These are phyloP conservation scores for Siderastrea radians DNA, from an alignment of 92 coral and sea anemone genomes.

Conservation along the genomic window DNA sequence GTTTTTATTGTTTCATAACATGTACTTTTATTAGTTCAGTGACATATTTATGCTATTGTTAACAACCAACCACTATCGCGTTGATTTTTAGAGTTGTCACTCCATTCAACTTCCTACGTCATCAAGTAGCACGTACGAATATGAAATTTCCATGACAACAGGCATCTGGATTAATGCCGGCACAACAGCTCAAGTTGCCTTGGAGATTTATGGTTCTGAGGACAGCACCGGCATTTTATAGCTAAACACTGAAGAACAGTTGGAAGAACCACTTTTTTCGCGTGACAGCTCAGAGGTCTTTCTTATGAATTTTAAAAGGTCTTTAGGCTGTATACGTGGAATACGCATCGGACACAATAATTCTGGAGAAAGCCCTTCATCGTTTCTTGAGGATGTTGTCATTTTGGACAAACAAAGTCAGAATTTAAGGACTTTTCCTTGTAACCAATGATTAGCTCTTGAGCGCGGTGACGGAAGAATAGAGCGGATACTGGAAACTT, in stretches of 20 bases:
- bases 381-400: constrained; percentile 48
- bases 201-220: constrained; percentile 32
- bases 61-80: too few relatives aligned
- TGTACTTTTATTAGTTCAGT: too few relatives aligned
- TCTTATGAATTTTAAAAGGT: neutral
- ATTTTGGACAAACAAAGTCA: constrained; percentile 14
- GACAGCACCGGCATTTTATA: constrained; percentile 31
- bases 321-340: constrained; percentile 32
- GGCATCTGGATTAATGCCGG: constrained; percentile 58
- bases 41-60: too few relatives aligned
- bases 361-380: constrained; percentile 47
- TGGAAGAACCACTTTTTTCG: neutral
- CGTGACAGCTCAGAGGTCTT: constrained; percentile 13
- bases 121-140: constrained; percentile 18
- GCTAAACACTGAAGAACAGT: neutral
- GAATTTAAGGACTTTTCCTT: constrained; percentile 17
- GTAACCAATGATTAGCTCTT: constrained; percentile 14
- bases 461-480: constrained; percentile 50
- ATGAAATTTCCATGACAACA: constrained; percentile 38
- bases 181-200: constrained; percentile 53
- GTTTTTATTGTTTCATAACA: too few relatives aligned
- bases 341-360: constrained; percentile 56
- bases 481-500: constrained; percentile 36
- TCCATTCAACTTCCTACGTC: constrained; percentile 11
- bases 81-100: too few relatives aligned